A percentile compares a stretch with the other conserved stretches of the same genome.
Conservation (phyloP, 2,113 vertebrate species). For the Colaptes auratus region DNA sequence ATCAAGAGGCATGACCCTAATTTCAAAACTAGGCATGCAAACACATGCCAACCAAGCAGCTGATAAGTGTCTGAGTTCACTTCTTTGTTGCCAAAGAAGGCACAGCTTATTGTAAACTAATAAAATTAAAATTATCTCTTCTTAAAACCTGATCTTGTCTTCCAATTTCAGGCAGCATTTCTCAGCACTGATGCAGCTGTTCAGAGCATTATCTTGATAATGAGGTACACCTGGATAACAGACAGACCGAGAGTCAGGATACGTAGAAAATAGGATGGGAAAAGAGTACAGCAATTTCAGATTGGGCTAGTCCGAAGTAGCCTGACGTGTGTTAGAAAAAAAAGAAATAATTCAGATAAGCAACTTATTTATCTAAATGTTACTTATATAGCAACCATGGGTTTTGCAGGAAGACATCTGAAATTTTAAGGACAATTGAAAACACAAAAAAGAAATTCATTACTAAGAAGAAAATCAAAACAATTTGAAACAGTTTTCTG, state of each 20-base stretch:
- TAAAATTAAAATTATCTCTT: neutral
- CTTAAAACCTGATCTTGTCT: constrained; percentile 59
- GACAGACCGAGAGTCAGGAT: constrained; percentile 32
- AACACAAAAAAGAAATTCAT: neutral
- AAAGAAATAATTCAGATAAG: constrained; percentile 22
- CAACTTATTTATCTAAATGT: constrained; percentile 49
- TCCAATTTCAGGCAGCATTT: constrained; percentile 71
- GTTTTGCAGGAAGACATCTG: neutral
- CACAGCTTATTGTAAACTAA: neutral
- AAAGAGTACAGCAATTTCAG: neutral
- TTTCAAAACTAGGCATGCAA: neutral
- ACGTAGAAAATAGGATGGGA: neutral
- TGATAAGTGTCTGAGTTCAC: neutral
- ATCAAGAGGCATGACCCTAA: neutral
- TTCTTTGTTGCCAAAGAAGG: neutral
- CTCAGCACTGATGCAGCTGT: constrained; percentile 59
- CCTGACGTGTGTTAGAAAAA: constrained; percentile 53
- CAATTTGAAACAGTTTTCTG: neutral
- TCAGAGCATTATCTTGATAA: constrained; percentile 56
- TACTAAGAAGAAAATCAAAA: neutral
- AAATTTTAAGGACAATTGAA: neutral
- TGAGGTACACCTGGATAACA: constrained; percentile 63
- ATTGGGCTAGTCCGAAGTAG: constrained; percentile 41
- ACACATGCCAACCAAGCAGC: neutral
- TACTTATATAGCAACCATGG: constrained; percentile 36